Conservation (phyloP, 2,888 invertebrate genomes). For the Quadroppia sp. region DNA sequence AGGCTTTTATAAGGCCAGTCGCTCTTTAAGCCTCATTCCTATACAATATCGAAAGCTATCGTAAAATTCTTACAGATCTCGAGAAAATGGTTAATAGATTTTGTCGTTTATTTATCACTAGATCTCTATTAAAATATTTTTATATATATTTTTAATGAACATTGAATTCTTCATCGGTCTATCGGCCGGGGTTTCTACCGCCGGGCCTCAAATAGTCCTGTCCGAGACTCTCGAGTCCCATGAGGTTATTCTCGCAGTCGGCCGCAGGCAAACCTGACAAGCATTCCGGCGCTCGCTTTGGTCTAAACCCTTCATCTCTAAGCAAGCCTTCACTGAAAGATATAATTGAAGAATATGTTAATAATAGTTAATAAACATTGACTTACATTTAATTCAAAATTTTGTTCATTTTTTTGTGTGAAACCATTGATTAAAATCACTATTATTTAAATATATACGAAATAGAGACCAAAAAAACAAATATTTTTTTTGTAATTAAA, state of each 20-base stretch:
- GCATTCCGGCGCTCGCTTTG: conserved; percentile 23
- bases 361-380: neutral
- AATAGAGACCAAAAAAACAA: neutral
- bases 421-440: neutral
- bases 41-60: neutral
- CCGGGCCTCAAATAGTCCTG: conserved; percentile 40
- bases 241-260: conserved; percentile 38
- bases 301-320: neutral
- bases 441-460: neutral
- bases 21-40: neutral
- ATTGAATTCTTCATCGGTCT: neutral
- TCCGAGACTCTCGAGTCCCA: conserved; percentile 38
- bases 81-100: neutral
- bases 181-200: conserved; percentile 41
- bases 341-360: neutral
- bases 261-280: conserved; percentile 37
- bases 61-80: neutral
- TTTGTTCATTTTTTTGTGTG: too few relatives aligned
- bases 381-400: neutral
- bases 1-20: too few relatives aligned
- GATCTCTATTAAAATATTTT: neutral
- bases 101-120: neutral
- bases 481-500: too few relatives aligned
- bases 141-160: neutral
- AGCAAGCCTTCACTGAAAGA: conserved; percentile 10